A percentile compares a stretch with the other conserved stretches of the same genome.
These are phyloP conservation scores for Hippoglossus stenolepis DNA, from an alignment of 2,113 vertebrate species.

Conservation along the genomic window DNA sequence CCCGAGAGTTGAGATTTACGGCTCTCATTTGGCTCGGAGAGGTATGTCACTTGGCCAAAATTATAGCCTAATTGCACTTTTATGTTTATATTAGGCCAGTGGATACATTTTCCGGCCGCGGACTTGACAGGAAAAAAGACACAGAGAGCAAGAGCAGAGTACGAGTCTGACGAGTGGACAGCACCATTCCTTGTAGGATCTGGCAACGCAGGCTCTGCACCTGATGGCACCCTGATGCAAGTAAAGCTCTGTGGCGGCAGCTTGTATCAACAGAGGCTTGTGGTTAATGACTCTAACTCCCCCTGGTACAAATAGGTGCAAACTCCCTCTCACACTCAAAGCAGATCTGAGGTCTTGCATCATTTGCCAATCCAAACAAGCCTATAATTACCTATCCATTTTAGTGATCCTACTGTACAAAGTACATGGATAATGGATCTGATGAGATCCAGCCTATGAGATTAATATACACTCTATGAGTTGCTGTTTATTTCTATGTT, in stretches of 20 bases:
- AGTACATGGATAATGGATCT: no score
- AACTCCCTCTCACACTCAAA: conserved; percentile 58
- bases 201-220: conserved; percentile 51
- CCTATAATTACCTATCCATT: no score
- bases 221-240: conserved; percentile 73
- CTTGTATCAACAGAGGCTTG: conserved; percentile 77
- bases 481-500: no score
- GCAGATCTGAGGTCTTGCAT: conserved; percentile 18
- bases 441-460: neutral
- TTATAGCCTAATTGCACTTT: conserved; percentile 66
- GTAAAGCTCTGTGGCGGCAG: conserved; percentile 54
- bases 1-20: conserved; percentile 65
- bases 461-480: neutral
- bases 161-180: conserved; percentile 36
- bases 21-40: conserved; percentile 55
- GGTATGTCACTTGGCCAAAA: conserved; percentile 50
- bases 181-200: conserved; percentile 38
- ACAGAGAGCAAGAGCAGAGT: conserved; percentile 37
- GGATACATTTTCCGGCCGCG: conserved; percentile 42
- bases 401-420: no score
- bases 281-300: conserved; percentile 70
- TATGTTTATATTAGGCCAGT: conserved; percentile 65
- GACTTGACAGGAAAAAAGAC: conserved; percentile 40
- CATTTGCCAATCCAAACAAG: no score
- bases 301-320: conserved; percentile 78